A percentile compares a stretch with the other conserved stretches of the same genome.
Evolutionary conservation across 1,140 invertebrate species (phyloP).

Genomic region (Melipona quadrifasciata): DNA sequence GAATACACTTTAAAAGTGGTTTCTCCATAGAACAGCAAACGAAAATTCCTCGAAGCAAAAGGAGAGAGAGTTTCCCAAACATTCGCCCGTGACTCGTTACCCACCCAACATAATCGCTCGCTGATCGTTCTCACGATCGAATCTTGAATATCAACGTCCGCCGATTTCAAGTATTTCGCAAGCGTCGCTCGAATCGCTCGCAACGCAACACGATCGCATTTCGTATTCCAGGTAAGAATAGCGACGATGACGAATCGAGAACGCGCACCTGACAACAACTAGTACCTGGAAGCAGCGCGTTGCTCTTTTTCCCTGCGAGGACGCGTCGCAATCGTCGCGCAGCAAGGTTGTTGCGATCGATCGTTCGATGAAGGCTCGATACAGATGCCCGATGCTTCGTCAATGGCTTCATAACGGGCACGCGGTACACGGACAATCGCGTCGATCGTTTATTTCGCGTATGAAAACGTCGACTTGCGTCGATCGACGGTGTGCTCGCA

Average conservation of each 20-base stretch:
- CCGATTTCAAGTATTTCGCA: background rate
- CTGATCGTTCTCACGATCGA: background rate
- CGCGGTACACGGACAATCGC: constrained; percentile 8
- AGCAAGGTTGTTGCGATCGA: constrained; percentile 39
- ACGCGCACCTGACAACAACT: background rate
- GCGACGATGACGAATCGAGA: background rate
- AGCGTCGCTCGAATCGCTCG: background rate
- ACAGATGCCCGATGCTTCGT: background rate
- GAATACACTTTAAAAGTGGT: too few relatives aligned
- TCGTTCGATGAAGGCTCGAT: background rate
- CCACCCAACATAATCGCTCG: background rate
- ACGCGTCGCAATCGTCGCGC: constrained; percentile 40
- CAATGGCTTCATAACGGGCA: background rate
- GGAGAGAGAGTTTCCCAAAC: background rate
- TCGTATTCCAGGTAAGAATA: constrained; percentile 11
- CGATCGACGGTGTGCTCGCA: background rate
- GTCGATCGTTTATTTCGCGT: background rate
- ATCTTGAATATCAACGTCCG: background rate
- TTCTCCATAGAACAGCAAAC: too few relatives aligned
- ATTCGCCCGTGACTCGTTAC: background rate
- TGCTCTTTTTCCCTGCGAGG: constrained; percentile 2
- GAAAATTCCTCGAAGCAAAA: too few relatives aligned
- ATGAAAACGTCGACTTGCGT: background rate
- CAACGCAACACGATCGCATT: too few relatives aligned
- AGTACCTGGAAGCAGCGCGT: background rate